Evolutionary conservation across 2,888 invertebrate genomes (phyloP).

Genomic region (Lepidocyrtinus sp.): DNA sequence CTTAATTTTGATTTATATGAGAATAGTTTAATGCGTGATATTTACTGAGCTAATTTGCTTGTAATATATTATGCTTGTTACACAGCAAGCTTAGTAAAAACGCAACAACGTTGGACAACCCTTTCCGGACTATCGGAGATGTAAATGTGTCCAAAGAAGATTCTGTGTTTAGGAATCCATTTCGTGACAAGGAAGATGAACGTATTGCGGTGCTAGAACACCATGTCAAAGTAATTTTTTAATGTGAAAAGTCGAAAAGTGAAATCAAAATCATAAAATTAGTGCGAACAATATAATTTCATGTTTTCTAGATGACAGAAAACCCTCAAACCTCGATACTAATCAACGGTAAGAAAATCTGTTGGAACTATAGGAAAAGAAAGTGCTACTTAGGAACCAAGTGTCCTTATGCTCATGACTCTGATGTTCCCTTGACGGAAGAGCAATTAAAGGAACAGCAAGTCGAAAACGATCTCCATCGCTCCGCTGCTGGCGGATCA

Average conservation of each 20-base stretch:
- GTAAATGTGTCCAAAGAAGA: conserved; percentile 47
- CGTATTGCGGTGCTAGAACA: conserved; percentile 61
- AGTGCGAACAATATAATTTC: too few relatives aligned
- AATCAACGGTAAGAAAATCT: conserved; percentile 90
- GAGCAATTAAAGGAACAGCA: conserved; percentile 45
- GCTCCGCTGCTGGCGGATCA: conserved; percentile 14
- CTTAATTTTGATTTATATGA: background rate
- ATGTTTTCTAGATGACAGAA: conserved; percentile 79
- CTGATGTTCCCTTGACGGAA: conserved; percentile 76
- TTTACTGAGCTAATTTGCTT: background rate
- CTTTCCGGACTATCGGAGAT: conserved; percentile 46
- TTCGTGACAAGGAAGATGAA: conserved; percentile 62
- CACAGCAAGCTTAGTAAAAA: background rate
- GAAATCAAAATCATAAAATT: too few relatives aligned
- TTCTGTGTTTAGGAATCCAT: conserved; percentile 65
- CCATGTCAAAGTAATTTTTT: conserved; percentile 68
- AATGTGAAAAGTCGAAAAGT: too few relatives aligned
- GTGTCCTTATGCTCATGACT: conserved; percentile 93
- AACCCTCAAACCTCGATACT: conserved; percentile 81
- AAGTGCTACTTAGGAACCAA: conserved; percentile 92
- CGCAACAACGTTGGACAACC: conserved; percentile 45
- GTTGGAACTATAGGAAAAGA: conserved; percentile 94
- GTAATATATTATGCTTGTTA: background rate
- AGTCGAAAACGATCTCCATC: conserved; percentile 32
- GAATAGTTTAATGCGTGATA: background rate